Conservation (phyloP, 2,888 invertebrate species). For the Orthonevra nobilis region DNA sequence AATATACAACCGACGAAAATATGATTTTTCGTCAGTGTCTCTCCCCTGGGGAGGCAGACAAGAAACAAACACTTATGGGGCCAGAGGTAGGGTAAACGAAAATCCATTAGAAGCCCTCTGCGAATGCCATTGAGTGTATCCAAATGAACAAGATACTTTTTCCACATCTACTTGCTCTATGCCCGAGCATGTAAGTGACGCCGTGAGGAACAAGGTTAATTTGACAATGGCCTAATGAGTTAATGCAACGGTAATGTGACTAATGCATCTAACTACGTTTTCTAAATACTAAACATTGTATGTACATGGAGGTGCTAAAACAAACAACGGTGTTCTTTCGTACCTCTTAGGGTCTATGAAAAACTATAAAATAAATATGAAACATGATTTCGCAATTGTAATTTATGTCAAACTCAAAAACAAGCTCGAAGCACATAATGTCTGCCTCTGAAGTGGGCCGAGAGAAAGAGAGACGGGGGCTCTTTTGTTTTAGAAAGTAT, state of each 20-base stretch:
- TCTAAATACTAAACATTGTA: too few species aligned
- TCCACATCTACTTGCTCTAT: slow-evolving; percentile 3
- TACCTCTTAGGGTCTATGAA: too few species aligned
- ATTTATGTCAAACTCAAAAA: slow-evolving; percentile 6
- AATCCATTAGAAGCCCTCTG: slow-evolving; percentile 60
- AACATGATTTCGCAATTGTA: slow-evolving; percentile 31
- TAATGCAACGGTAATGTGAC: slow-evolving; percentile 56
- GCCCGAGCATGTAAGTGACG: not conserved
- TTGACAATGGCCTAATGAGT: slow-evolving; percentile 65
- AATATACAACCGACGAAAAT: slow-evolving; percentile 68
- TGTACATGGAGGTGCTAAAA: not conserved
- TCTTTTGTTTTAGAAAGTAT: slow-evolving; percentile 45
- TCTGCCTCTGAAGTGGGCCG: too few species aligned
- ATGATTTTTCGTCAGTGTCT: slow-evolving; percentile 62
- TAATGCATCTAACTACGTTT: too few species aligned
- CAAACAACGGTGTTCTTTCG: too few species aligned
- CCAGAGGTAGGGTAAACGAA: slow-evolving; percentile 8
- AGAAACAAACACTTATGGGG: slow-evolving; percentile 9
- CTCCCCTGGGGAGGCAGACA: slow-evolving; percentile 11
- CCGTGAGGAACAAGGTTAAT: slow-evolving; percentile 42
- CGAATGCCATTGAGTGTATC: slow-evolving; percentile 37
- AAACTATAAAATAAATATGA: slow-evolving; percentile 1
- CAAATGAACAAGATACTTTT: slow-evolving; percentile 28
- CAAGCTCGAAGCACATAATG: slow-evolving; percentile 9
- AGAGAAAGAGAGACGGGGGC: too few species aligned